Conservation (phyloP, 2,113 vertebrate species). For the Taxidea taxus region DNA sequence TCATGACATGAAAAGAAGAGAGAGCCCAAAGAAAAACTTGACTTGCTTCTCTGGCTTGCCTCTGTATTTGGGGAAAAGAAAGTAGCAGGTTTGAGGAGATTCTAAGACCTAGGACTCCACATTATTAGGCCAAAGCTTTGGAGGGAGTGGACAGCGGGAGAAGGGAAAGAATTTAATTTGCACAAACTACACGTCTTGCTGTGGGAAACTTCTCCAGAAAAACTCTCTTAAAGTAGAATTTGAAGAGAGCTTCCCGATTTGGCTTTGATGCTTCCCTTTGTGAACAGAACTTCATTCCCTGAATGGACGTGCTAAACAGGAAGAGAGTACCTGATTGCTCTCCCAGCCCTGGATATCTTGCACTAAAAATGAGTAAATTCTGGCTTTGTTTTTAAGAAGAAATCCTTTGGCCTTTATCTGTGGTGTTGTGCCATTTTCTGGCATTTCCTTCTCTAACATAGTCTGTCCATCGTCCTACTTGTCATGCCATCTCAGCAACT, state of each 20-base stretch:
- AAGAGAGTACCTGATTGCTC: neutral
- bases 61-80: neutral
- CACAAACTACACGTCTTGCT: neutral
- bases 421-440: neutral
- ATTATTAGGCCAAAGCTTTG: neutral
- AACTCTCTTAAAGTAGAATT: neutral
- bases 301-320: neutral
- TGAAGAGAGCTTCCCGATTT: neutral
- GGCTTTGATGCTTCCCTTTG: neutral
- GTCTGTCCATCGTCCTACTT: neutral
- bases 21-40: neutral
- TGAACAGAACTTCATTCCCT: neutral
- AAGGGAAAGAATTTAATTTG: neutral
- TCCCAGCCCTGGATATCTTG: neutral
- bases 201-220: neutral
- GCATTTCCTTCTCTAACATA: neutral
- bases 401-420: neutral
- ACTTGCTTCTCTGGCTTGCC: neutral
- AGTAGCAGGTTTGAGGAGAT: neutral
- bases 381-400: neutral
- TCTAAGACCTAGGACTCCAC: neutral
- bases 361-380: neutral
- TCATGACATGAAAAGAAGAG: neutral
- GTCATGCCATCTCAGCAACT: neutral
- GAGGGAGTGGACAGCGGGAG: neutral